Base-by-base conservation (phyloP, 2,888 invertebrate genomes). In the Drosophila macrothrix region DNA sequence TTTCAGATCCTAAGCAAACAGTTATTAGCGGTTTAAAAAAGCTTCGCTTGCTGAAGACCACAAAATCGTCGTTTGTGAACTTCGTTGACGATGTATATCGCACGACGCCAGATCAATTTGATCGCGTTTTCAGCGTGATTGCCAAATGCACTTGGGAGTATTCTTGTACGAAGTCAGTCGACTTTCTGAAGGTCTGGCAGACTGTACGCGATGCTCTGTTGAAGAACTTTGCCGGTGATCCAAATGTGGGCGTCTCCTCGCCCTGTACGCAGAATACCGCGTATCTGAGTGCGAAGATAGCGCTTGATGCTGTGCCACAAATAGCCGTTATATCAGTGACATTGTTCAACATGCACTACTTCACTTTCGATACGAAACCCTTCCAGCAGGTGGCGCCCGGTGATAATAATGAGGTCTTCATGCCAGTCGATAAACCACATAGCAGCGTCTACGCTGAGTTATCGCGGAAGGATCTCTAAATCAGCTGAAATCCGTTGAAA, bases 301-400 rank as follows among this genome's bases (percentile, higher is more conserved):
- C 96, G 5, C 93, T 97, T 50, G 95, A 96, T 84, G 95, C 94
- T 92, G 94, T 96, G 58, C 94, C 95, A 3, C 95, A 96, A 95
- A 95, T 96, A 54, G 94, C 94, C 6, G 95, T 95, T 91, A 95
- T 97, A 59, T 95, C 95, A 81, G 96, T 97, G 95, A 94, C 95
- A 71, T 96, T 97, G 95, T 96, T 97, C 0, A 97, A 97, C 93
- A 96, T 96, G 85, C 97, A 97, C 91, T 97, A 97, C 91, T 95
- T 96, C 83, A 95, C 95, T 81, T 95, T 97, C 52, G 96, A 97
- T 91, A 94, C 96, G 86, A 95, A 95, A 12, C 96, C 96, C 84
- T 97, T 97, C 93, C 95, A 96, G 31, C 94, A 94, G 55, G 94
- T 96, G 28, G 94, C 95, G 19, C 95, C 95, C 25, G 95, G 95